Conservation (phyloP, 2,113 vertebrate species). For the Neofelis nebulosa region DNA sequence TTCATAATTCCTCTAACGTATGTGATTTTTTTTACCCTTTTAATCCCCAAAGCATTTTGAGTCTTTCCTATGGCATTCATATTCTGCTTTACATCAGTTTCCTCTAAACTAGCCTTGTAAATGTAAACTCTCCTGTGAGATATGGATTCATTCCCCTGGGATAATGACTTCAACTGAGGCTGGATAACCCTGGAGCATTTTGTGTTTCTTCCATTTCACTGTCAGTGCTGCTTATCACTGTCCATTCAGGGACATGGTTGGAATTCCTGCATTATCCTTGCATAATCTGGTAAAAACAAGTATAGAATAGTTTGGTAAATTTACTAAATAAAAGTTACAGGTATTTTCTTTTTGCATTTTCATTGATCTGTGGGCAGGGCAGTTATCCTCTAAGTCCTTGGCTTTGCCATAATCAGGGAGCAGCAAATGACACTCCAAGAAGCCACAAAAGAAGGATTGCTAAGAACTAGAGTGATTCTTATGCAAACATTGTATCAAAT, state of each 20-base stretch:
- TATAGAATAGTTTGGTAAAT: not conserved
- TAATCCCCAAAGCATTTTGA: not conserved
- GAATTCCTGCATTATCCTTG: slow-evolving; percentile 40
- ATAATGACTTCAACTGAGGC: not conserved
- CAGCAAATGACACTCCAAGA: not conserved
- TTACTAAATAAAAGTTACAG: not conserved
- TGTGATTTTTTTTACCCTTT: not conserved
- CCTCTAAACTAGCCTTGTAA: not conserved
- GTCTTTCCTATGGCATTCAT: not conserved
- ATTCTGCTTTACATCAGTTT: slow-evolving; percentile 12
- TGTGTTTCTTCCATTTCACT: not conserved
- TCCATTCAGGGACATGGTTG: not conserved
- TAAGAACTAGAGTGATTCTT: not conserved
- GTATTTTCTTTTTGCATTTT: not conserved
- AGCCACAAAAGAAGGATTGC: not conserved
- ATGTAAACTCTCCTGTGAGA: slow-evolving; percentile 13
- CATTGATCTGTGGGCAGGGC: not conserved
- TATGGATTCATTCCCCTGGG: not conserved
- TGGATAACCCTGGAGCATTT: not conserved
- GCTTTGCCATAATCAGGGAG: not conserved
- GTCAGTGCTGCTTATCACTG: not conserved
- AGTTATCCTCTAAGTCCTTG: not conserved
- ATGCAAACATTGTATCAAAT: not conserved
- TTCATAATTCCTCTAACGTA: not conserved
- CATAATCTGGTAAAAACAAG: slow-evolving; percentile 7